These are phyloP conservation scores for Campoplex nolae DNA, from an alignment of 2,888 invertebrate genomes.

Conservation along the genomic window DNA sequence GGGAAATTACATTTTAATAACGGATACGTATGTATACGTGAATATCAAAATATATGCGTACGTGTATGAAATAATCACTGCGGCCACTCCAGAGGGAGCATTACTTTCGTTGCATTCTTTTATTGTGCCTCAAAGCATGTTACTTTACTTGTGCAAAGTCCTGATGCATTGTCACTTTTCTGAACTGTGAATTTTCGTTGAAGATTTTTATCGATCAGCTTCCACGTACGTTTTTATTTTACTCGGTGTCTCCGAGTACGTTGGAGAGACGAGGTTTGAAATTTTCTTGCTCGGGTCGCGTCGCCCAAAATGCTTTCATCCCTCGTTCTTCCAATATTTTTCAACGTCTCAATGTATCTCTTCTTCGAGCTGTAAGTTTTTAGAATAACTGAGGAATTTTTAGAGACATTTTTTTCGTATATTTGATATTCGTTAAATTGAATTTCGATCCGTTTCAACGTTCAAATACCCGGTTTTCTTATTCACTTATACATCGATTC, in stretches of 20 bases:
- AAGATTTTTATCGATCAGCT: neutral
- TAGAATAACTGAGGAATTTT: neutral
- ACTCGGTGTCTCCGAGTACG: neutral
- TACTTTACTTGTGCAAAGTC: neutral
- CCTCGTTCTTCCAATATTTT: no score
- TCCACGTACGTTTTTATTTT: neutral
- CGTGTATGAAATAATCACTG: neutral
- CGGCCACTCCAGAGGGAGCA: no score
- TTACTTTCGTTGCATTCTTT: neutral
- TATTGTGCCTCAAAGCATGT: neutral
- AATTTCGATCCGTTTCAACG: neutral
- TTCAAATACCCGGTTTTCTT: neutral
- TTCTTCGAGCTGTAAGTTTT: no score
- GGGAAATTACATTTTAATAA: slow-evolving; percentile 64
- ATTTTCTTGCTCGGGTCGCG: neutral
- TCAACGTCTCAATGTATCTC: no score
- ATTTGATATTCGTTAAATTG: neutral
- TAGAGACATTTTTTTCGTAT: neutral
- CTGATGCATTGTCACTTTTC: neutral
- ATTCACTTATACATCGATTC: slow-evolving; percentile 13
- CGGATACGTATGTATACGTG: neutral
- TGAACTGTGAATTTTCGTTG: neutral
- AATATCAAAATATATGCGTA: neutral
- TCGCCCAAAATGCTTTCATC: no score
- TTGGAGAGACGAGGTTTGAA: neutral